Percentiles rank a stretch among this genome's conserved stretches.
Evolutionary conservation across 1,140 invertebrate species (phyloP).

Genomic region (Drosophila punjabiensis): DNA sequence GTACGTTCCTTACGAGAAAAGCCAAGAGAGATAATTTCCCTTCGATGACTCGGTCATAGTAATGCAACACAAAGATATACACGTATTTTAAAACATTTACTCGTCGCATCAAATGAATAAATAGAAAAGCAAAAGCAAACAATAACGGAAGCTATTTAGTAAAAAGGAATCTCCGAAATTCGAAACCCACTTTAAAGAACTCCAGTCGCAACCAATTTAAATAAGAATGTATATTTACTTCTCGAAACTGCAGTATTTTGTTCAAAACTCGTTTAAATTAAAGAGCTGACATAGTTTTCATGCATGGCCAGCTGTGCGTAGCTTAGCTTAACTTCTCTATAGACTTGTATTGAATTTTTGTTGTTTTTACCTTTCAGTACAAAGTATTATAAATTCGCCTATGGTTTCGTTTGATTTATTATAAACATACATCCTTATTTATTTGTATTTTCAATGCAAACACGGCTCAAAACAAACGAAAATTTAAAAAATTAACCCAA

Average conservation of each 20-base stretch:
- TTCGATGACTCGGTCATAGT: constrained; percentile 39
- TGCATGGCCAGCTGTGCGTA: constrained; percentile 19
- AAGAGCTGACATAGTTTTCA: constrained; percentile 7
- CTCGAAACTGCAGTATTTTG: constrained; percentile 64
- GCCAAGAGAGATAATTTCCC: constrained; percentile 20
- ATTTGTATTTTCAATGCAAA: constrained; percentile 56
- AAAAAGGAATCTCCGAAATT: constrained; percentile 30
- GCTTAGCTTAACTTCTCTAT: constrained; percentile 39
- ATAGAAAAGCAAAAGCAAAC: constrained; percentile 24
- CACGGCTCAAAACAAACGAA: constrained; percentile 52
- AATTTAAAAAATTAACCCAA: constrained; percentile 5
- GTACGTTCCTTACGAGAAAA: constrained; percentile 48
- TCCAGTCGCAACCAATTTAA: constrained; percentile 27
- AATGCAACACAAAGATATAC: constrained; percentile 42
- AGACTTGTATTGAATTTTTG: constrained; percentile 32
- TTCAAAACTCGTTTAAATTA: constrained; percentile 33
- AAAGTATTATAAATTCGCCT: constrained; percentile 60
- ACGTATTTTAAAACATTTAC: constrained; percentile 19
- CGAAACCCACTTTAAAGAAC: constrained; percentile 25
- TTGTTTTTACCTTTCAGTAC: constrained; percentile 74
- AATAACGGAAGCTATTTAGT: constrained; percentile 25
- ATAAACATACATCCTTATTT: constrained; percentile 45
- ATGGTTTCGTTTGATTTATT: constrained; percentile 46
- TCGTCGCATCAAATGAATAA: constrained; percentile 38
- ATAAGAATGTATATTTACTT: constrained; percentile 34